A percentile compares a stretch with the other conserved stretches of the same genome.
phyloP scores from a whole-genome alignment of 2,888 invertebrate species.

The Trachelus tabidus region DNA sequence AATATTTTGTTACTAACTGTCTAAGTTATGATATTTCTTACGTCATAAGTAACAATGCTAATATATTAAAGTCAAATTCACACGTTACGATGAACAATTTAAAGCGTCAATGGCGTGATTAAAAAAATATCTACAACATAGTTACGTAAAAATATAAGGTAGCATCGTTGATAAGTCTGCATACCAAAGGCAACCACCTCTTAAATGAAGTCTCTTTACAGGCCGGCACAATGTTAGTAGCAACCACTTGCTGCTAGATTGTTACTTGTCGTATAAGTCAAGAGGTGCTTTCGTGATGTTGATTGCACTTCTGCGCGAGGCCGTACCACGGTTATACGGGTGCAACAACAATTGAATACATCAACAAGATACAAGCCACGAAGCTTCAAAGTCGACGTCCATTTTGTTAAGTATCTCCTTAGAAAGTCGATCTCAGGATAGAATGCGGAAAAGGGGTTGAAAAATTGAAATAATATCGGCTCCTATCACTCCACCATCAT shows the following conservation, averaged over 20 bases:
- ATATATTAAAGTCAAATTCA: not conserved
- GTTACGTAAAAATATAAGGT: not conserved
- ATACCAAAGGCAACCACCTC: constrained; percentile 28
- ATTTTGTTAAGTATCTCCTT: not conserved
- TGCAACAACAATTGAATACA: constrained; percentile 40
- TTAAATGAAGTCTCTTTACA: constrained; percentile 45
- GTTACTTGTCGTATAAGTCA: constrained; percentile 45
- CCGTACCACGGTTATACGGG: constrained; percentile 24
- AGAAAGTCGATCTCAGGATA: not conserved
- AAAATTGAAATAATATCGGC: not conserved
- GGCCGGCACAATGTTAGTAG: constrained; percentile 38
- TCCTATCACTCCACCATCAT: not conserved
- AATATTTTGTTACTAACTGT: not conserved
- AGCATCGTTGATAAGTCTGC: constrained; percentile 18
- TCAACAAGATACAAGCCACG: constrained; percentile 19
- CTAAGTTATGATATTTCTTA: not conserved
- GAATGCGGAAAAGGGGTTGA: not conserved
- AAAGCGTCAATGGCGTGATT: not conserved
- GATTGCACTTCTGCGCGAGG: constrained; percentile 33
- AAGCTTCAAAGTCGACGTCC: not conserved
- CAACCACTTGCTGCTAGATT: constrained; percentile 36
- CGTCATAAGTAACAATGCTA: not conserved
- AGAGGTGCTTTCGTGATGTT: constrained; percentile 45
- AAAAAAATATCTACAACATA: not conserved
- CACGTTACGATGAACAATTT: not conserved